Evolutionary conservation across 2,113 vertebrate species (phyloP), one percentile per base, ranked within the genome.

Genomic region (Mola mola): DNA sequence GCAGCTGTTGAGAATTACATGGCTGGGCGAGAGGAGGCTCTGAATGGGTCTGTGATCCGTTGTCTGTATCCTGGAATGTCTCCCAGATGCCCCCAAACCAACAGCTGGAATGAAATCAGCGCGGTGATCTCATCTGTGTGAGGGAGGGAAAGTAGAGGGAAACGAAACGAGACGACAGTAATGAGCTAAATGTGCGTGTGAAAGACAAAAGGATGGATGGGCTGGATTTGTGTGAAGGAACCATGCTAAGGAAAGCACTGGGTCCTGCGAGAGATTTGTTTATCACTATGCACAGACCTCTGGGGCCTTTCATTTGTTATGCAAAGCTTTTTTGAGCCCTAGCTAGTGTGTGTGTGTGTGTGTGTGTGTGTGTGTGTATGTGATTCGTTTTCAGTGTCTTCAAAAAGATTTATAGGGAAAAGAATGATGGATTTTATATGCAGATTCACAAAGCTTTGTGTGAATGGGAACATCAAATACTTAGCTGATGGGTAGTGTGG

Each of bases 91-190:
- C 60, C 55, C 33, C 25, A 66, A 62, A 68, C 48, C 37, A 84
- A 80, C 86, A 84, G 67, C 82, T 79, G 78, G 74, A 80, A 36
- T 73, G 74, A 84, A 84, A 78, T 74, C 77, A 66, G 59, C 25
- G 9, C 43, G 55, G 19, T 88, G 82, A 87, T 78, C 80, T 85
- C 74, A 88, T 81, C 51, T 43, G 47, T 53, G 48, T 11, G 36
- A 72, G 49, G 29, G 61, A 71, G 17, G 60, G 68, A 83, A 68
- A 68, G 46, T 22, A 34, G 10, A 33, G 13, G 42, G 33, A 63
- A 71, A 75, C 56, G 72, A 69, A 70, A 41, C 24, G 20, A 22
- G 19, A 21, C 4, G 9, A 43, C 43, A 19, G 31, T 55, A 20
- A 25, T 81, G 81, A 77, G 43, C 52, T 62, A 52, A 66, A 31